Evolutionary conservation across 2,113 vertebrate genomes (phyloP).

Genomic region (Pycnonotus jocosus): DNA sequence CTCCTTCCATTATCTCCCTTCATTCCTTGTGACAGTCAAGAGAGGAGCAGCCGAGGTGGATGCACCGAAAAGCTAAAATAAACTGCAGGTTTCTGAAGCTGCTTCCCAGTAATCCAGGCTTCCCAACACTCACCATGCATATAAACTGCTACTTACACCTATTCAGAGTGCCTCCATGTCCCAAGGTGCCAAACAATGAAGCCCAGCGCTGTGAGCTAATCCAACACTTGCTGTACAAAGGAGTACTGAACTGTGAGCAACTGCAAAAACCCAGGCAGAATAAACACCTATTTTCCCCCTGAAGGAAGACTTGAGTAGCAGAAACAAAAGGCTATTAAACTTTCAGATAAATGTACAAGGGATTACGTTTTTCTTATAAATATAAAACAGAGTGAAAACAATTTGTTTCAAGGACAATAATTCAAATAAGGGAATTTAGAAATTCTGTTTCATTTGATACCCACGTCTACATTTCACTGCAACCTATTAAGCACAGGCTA

Average conservation of each 20-base stretch:
- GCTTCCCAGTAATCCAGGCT: background rate
- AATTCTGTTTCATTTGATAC: background rate
- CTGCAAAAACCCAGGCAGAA: background rate
- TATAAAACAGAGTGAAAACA: background rate
- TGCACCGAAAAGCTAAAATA: background rate
- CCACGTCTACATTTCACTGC: background rate
- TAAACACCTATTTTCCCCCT: background rate
- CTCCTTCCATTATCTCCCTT: background rate
- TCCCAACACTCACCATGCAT: background rate
- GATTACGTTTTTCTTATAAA: background rate
- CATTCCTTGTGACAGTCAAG: background rate
- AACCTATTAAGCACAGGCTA: background rate
- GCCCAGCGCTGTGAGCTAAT: background rate
- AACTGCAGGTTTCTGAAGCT: background rate
- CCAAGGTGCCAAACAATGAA: background rate
- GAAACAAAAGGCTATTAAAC: background rate
- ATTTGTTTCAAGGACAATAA: background rate
- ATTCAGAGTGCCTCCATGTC: background rate
- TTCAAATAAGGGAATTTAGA: slow-evolving; percentile 6
- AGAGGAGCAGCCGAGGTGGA: background rate
- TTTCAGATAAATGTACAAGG: background rate
- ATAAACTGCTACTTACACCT: background rate
- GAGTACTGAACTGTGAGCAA: background rate
- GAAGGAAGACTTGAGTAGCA: background rate
- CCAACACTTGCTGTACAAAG: background rate